Percentiles rank a stretch among this genome's conserved stretches.
These are phyloP conservation scores for Drosophila sturtevanti DNA, from an alignment of 1,140 invertebrate species.

Conservation along the genomic window DNA sequence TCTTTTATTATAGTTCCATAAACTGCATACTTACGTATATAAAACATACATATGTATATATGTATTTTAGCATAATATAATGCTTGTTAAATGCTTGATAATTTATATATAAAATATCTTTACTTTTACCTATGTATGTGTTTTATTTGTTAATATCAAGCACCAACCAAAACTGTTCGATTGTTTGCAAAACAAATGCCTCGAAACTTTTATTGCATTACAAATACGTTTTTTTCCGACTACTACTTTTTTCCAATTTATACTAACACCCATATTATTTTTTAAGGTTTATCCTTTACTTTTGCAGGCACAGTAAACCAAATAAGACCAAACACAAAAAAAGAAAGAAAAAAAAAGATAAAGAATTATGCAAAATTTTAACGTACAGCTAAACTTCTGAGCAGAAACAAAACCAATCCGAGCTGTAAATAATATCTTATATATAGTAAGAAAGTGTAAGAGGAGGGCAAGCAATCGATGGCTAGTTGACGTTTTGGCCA, in stretches of 20 bases:
- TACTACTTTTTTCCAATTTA: conserved; percentile 82
- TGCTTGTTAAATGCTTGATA: conserved; percentile 20
- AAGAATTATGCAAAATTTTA: conserved; percentile 62
- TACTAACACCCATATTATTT: conserved; percentile 83
- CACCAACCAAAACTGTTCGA: conserved; percentile 16
- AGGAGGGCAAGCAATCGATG: conserved; percentile 60
- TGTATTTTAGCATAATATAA: too few species aligned
- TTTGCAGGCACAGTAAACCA: conserved; percentile 83
- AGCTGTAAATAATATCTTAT: conserved; percentile 68
- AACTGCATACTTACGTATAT: neutral
- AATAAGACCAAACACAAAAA: conserved; percentile 35
- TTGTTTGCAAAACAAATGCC: conserved; percentile 6
- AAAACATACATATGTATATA: neutral
- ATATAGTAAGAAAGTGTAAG: conserved; percentile 27
- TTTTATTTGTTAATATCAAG: conserved; percentile 57
- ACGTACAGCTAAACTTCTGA: conserved; percentile 75
- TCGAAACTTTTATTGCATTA: conserved; percentile 57
- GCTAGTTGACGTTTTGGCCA: conserved; percentile 59
- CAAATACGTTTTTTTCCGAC: conserved; percentile 73
- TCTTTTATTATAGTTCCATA: neutral
- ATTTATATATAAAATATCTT: conserved; percentile 21
- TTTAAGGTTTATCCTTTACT: conserved; percentile 83
- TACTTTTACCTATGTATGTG: conserved; percentile 1
- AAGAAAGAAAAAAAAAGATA: conserved; percentile 39
- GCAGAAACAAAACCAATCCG: conserved; percentile 65